A percentile compares a stretch with the other conserved stretches of the same genome.
Conservation (phyloP, 2,113 vertebrate species). For the Lynx canadensis region DNA sequence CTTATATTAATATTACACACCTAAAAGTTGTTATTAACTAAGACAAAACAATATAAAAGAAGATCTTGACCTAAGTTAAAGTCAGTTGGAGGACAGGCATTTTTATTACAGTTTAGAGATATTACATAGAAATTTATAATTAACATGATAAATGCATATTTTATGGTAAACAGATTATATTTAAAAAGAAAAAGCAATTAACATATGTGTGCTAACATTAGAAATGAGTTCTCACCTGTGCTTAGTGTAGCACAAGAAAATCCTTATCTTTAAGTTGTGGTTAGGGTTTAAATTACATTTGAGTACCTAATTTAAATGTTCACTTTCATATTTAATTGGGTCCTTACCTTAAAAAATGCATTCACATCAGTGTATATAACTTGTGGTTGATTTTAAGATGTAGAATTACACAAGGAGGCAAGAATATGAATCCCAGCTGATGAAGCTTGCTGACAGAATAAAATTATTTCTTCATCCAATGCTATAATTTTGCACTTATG, state of each 20-base stretch:
- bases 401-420: neutral
- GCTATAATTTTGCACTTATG: conserved; percentile 39
- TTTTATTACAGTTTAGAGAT: neutral
- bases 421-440: neutral
- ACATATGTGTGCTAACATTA: neutral
- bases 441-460: conserved; percentile 1
- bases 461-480: conserved; percentile 28
- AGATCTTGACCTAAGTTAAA: neutral
- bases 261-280: neutral
- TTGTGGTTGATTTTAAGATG: conserved; percentile 9
- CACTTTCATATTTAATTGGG: neutral
- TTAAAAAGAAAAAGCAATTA: neutral
- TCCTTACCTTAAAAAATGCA: neutral
- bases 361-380: neutral
- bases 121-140: neutral
- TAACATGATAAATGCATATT: neutral
- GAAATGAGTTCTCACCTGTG: neutral
- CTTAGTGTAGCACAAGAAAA: neutral
- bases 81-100: neutral
- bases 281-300: neutral
- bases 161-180: neutral
- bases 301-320: neutral
- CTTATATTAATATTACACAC: neutral
- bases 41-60: neutral
- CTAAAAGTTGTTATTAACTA: neutral